These are phyloP conservation scores for Cacoxenus indagator DNA, from an alignment of 2,888 invertebrate species.

Conservation along the genomic window DNA sequence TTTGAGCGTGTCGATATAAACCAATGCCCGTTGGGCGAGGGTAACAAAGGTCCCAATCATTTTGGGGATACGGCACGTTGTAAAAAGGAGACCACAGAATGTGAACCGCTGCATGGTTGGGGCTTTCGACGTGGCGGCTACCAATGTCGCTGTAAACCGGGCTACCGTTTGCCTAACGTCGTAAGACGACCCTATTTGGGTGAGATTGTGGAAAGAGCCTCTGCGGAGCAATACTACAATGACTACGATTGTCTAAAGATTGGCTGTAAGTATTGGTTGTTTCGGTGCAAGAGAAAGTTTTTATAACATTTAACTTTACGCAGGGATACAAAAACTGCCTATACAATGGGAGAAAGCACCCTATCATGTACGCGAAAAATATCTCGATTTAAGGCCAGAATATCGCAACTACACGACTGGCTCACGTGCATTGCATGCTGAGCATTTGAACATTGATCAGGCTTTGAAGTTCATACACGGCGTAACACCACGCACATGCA, in stretches of 20 bases:
- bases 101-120: conserved; percentile 96
- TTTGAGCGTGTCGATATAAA: conserved; percentile 97
- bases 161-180: conserved; percentile 86
- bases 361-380: conserved; percentile 79
- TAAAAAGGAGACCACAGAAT: conserved; percentile 93
- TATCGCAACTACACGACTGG: conserved; percentile 81
- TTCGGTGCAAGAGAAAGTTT: neutral
- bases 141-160: conserved; percentile 93
- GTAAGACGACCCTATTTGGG: conserved; percentile 93
- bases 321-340: conserved; percentile 89
- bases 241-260: conserved; percentile 92
- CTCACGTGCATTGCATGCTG: conserved; percentile 76
- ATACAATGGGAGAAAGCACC: conserved; percentile 85
- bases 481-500: conserved; percentile 75
- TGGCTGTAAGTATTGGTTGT: conserved; percentile 80
- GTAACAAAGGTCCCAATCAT: conserved; percentile 89
- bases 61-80: conserved; percentile 93
- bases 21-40: conserved; percentile 91
- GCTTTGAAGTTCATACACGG: conserved; percentile 82
- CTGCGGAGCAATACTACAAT: conserved; percentile 92
- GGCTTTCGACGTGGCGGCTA: conserved; percentile 96
- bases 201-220: conserved; percentile 93
- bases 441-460: conserved; percentile 82
- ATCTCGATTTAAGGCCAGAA: conserved; percentile 80
- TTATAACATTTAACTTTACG: neutral